Percentiles rank a stretch among this genome's conserved stretches.
Evolutionary conservation across 2,797 vertebrate genomes (phyloP).

Genomic region (Tenualosa thibaudeaui): DNA sequence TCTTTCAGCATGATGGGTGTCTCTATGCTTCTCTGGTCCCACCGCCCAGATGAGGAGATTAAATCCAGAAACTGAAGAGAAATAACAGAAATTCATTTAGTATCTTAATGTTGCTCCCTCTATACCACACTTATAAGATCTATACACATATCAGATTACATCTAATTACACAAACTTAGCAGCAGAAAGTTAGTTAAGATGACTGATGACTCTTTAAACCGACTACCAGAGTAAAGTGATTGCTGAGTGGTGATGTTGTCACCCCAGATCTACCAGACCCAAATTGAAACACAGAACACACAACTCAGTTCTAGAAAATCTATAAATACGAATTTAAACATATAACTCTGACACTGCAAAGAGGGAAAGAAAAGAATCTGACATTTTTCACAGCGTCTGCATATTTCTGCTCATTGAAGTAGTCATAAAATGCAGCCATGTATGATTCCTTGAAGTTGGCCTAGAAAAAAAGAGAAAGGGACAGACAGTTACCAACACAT

Average conservation of each 20-base stretch:
- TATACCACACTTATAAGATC: background rate
- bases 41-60: conserved; percentile 96
- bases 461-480: conserved; percentile 70
- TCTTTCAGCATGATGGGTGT: conserved; percentile 97
- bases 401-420: conserved; percentile 99
- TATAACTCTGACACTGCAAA: background rate
- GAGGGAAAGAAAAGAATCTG: conserved; percentile 61
- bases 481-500: background rate
- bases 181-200: background rate
- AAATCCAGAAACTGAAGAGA: conserved; percentile 89
- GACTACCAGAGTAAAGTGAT: too few species aligned
- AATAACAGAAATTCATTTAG: background rate
- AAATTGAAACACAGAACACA: background rate
- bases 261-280: background rate
- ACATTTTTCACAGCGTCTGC: conserved; percentile 97
- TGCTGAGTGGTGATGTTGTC: background rate
- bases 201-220: too few species aligned
- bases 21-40: conserved; percentile 95
- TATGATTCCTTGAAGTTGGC: conserved; percentile 98
- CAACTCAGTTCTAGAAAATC: background rate
- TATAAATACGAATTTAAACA: background rate
- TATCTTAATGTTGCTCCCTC: background rate
- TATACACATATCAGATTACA: background rate
- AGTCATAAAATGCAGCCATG: conserved; percentile 97
- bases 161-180: background rate